A percentile compares a stretch with the other conserved stretches of the same genome.
These are phyloP conservation scores for Gryllus bimaculatus DNA, from an alignment of 1,140 invertebrate genomes.

Conservation along the genomic window DNA sequence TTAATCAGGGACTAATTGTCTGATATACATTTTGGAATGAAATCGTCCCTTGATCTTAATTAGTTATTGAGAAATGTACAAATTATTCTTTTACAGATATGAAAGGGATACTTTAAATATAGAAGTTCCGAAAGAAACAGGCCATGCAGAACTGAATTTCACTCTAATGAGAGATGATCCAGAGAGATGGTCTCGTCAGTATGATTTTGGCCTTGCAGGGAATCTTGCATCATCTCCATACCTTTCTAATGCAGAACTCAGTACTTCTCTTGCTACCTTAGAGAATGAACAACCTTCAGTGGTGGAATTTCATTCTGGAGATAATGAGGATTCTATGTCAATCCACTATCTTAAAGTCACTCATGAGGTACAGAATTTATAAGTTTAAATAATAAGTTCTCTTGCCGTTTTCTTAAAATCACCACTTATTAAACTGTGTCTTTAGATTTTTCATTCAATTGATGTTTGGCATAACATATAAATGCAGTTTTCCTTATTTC, in stretches of 20 bases:
- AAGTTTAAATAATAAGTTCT: not conserved
- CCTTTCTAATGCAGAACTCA: slow-evolving; percentile 53
- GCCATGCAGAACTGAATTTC: slow-evolving; percentile 61
- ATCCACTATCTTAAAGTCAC: slow-evolving; percentile 56
- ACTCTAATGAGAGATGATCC: slow-evolving; percentile 65
- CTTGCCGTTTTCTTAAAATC: too few species aligned
- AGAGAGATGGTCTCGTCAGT: slow-evolving; percentile 63
- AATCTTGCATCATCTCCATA: slow-evolving; percentile 45
- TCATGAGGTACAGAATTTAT: slow-evolving; percentile 39
- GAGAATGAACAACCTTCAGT: slow-evolving; percentile 51
- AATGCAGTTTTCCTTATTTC: too few species aligned
- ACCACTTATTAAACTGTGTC: too few species aligned
- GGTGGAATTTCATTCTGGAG: slow-evolving; percentile 50
- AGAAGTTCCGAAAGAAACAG: slow-evolving; percentile 45
- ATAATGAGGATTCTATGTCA: slow-evolving; percentile 46
- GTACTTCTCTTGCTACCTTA: slow-evolving; percentile 48
- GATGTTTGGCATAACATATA: too few species aligned
- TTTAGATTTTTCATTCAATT: too few species aligned
- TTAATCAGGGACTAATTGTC: too few species aligned
- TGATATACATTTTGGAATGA: too few species aligned
- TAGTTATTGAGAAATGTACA: too few species aligned
- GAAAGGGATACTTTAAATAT: slow-evolving; percentile 49
- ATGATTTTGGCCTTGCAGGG: slow-evolving; percentile 55
- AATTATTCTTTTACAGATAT: slow-evolving; percentile 41
- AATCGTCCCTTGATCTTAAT: too few species aligned